Base-by-base conservation (phyloP, 2,888 invertebrate genomes). In the Drosophila borealis region DNA sequence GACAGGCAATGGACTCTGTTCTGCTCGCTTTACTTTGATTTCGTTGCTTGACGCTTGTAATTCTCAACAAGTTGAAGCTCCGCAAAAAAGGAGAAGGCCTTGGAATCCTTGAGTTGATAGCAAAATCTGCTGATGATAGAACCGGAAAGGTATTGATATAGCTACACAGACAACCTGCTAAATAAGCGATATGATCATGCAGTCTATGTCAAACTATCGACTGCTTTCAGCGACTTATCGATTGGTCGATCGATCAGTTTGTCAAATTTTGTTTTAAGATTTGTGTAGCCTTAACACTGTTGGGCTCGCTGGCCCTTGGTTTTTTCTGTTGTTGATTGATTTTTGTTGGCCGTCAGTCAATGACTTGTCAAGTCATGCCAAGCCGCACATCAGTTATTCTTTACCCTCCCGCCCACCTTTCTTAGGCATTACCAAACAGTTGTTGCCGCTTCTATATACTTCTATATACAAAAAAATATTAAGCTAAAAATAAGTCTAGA, bases 331-430 rank as follows among this genome's bases (percentile, higher is more conserved):
- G 45, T 41, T 70, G 57, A 60, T 63, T 61, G 56, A 69, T 64
- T 75, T 29, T 66, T 37, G 59, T 56, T 44, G 50, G 37, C 60
- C 63, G 65, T 70, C 70, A 74, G 54, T 57, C 65, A 71, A 39
- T 71, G 59, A 71, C 68, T 76, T 72, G 66, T 69, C 68, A 63
- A 62, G 48, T 71, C 59, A 65, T 54, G 49, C 64, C 45, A 65
- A 55, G 29, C 51, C 57, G 19, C 41, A 29, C 29, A 33, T 39
- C 67, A 48, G 45, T 44, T 66, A 41, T 65, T 36, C 34, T 55
- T 11, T 8, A 6, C 19, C 33, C 36, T 37, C 6, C n/a, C 29
- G 25, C 37, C 8, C 19, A 14, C 19, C 17, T 17, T 13, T 29
- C 13, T 3, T 37, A 44, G 17, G n/a, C 13, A 54, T 33, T 45